These are phyloP conservation scores for Reinhardtius hippoglossoides DNA, from an alignment of 2,113 vertebrate genomes.

Conservation along the genomic window DNA sequence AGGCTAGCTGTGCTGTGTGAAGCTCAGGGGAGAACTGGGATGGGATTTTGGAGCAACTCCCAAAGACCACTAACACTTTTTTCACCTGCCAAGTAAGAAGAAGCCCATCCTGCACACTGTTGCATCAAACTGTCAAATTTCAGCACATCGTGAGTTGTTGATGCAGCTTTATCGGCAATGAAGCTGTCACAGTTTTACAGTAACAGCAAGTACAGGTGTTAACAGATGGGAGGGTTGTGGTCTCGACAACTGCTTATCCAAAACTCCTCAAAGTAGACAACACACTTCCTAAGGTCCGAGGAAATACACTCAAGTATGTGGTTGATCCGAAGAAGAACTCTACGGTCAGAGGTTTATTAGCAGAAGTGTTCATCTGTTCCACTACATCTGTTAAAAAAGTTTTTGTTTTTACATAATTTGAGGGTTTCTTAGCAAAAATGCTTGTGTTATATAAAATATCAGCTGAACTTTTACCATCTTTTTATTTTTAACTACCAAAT, in stretches of 20 bases:
- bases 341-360: no score
- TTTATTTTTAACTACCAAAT: not conserved
- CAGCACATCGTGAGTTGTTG: not conserved
- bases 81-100: constrained; percentile 52
- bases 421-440: not conserved
- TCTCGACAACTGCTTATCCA: no score
- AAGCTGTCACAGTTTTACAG: not conserved
- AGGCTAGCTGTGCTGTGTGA: constrained; percentile 35
- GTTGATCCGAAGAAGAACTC: not conserved
- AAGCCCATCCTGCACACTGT: constrained; percentile 7
- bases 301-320: not conserved
- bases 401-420: not conserved
- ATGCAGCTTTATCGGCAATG: not conserved
- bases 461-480: not conserved
- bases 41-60: constrained; percentile 47
- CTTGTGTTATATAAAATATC: not conserved
- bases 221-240: no score
- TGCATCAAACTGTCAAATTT: constrained; percentile 18
- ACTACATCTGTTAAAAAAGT: no score
- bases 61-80: constrained; percentile 42
- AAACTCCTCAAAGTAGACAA: not conserved
- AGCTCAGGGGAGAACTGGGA: constrained; percentile 49
- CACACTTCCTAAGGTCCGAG: not conserved
- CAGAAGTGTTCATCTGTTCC: no score
- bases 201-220: not conserved